Evolutionary conservation across 1,140 invertebrate species (phyloP).

Genomic region (Colletes gigas): DNA sequence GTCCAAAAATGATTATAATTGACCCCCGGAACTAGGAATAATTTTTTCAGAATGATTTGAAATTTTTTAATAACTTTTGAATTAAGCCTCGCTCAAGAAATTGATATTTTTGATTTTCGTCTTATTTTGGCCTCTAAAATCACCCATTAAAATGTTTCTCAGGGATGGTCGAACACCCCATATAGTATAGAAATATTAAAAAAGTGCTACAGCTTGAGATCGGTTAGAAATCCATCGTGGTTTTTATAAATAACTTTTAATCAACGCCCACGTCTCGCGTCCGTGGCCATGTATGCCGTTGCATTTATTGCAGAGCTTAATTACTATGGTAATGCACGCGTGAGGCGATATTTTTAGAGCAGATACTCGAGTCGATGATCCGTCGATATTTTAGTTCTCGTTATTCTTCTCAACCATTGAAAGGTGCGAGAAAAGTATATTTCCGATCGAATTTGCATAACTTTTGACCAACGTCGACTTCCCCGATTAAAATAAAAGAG

Average conservation of each 20-base stretch:
- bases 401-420: background rate
- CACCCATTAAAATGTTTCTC: no score
- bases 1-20: no score
- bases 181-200: no score
- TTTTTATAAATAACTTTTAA: constrained; percentile 10
- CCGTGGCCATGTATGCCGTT: background rate
- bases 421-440: background rate
- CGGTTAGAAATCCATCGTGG: background rate
- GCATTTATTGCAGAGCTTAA: constrained; percentile 6
- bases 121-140: no score
- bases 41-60: no score
- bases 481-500: no score
- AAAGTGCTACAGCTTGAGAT: no score
- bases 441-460: background rate
- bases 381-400: background rate
- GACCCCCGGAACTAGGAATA: no score
- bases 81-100: no score
- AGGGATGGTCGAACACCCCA: no score
- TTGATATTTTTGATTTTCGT: no score
- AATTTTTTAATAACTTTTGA: no score
- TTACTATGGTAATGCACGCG: constrained; percentile 21
- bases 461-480: background rate
- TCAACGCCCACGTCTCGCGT: background rate
- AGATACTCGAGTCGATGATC: background rate
- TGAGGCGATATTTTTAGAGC: background rate